Evolutionary conservation across 2,113 vertebrate genomes (phyloP).

Genomic region (Malurus elegans): DNA sequence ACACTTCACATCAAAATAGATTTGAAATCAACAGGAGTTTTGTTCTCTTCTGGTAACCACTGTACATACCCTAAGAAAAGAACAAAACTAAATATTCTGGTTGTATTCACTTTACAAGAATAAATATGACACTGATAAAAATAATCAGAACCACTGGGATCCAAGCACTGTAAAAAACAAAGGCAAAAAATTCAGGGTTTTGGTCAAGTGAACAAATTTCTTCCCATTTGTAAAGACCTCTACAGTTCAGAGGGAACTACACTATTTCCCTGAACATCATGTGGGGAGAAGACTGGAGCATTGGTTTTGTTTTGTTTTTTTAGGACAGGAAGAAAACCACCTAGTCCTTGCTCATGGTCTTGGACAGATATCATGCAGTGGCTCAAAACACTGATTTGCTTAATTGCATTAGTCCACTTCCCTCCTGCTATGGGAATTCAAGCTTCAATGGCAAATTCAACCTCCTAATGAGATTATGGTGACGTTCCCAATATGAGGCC

Average conservation of each 20-base stretch:
- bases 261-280: not conserved
- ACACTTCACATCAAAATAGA: not conserved
- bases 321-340: not conserved
- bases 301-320: not conserved
- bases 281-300: not conserved
- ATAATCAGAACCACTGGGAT: not conserved
- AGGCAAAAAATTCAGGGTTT: not conserved
- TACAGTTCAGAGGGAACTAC: not conserved
- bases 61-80: not conserved
- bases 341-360: not conserved
- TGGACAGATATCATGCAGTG: not conserved
- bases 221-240: not conserved
- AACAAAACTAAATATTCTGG: not conserved
- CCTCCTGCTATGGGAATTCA: slow-evolving; percentile 25
- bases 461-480: slow-evolving; percentile 42
- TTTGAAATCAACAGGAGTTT: not conserved
- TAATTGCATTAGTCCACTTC: slow-evolving; percentile 57
- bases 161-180: not conserved
- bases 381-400: slow-evolving; percentile 4
- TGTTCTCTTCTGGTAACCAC: not conserved
- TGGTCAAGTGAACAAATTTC: not conserved
- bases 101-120: not conserved
- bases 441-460: slow-evolving; percentile 55
- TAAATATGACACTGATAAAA: not conserved
- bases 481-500: not conserved